A percentile compares a stretch with the other conserved stretches of the same genome.
Conservation (phyloP, 2,797 vertebrate genomes). For the Apogon hyalosoma region DNA sequence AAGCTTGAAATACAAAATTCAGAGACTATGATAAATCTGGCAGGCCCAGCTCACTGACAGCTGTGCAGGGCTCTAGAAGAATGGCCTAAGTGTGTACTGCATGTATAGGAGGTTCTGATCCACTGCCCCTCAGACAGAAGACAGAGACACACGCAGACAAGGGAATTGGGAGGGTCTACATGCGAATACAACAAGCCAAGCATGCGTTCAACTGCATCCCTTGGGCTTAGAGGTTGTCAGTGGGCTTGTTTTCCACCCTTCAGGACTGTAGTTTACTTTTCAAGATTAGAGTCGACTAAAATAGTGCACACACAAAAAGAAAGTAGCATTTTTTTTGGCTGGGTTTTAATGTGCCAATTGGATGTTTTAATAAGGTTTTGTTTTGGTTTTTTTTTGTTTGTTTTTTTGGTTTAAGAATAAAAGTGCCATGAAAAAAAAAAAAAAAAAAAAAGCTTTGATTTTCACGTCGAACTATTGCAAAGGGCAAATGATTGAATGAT, state of each 20-base stretch:
- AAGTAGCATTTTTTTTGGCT: slow-evolving; percentile 49
- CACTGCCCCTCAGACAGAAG: slow-evolving; percentile 85
- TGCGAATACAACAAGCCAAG: slow-evolving; percentile 83
- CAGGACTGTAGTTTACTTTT: slow-evolving; percentile 76
- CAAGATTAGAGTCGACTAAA: slow-evolving; percentile 70
- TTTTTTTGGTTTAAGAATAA: slow-evolving; percentile 26
- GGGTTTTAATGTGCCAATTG: slow-evolving; percentile 29
- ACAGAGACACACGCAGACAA: slow-evolving; percentile 84
- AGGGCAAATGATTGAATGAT: slow-evolving; percentile 36
- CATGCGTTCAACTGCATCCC: slow-evolving; percentile 82
- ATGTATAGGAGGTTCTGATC: slow-evolving; percentile 86
- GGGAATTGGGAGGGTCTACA: slow-evolving; percentile 86
- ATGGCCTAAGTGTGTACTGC: slow-evolving; percentile 85
- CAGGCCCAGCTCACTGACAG: slow-evolving; percentile 81
- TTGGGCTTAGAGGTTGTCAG: slow-evolving; percentile 75
- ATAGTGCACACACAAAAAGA: slow-evolving; percentile 34
- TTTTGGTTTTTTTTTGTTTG: neutral
- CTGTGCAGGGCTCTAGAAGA: slow-evolving; percentile 83
- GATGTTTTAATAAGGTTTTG: neutral
- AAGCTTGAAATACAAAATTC: slow-evolving; percentile 85
- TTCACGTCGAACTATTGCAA: slow-evolving; percentile 27
- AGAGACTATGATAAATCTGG: slow-evolving; percentile 85
- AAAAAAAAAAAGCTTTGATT: slow-evolving; percentile 11
- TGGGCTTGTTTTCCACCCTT: slow-evolving; percentile 77
- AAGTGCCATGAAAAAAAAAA: neutral